Base-by-base conservation (phyloP, 2,888 invertebrate species). In the Serrognathus titanus region DNA sequence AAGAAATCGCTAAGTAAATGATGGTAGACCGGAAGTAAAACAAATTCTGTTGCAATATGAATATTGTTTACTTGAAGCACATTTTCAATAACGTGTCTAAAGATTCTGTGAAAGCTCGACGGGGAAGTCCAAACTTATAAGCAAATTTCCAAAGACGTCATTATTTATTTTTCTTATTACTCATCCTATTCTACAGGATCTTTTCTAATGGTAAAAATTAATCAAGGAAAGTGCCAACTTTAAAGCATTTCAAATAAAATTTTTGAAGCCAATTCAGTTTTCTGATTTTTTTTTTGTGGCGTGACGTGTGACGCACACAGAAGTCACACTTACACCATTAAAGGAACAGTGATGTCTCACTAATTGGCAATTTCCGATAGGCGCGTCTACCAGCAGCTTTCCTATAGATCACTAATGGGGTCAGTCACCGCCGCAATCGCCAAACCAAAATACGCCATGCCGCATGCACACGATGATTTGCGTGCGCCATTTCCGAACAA, bases 361-460 rank as follows among this genome's bases (percentile, higher is more conserved):
- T 70, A 71, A 71, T 70, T 71, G 69, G 67, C 69, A 71, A 71
- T 71, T 70, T 71, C 70, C 70, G 68, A 70, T 70, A 69, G 70
- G 70, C 67, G 69, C 68, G 69, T 67, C 69, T 68, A 69, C 70
- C 68, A 66, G 66, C 63, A 61, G 60, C 61, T 59, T 16, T 63
- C 63, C 58, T 61, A 60, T 59, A 58, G 58, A 60, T 61, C 57
- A 58, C 60, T 68, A 67, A 66, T 57, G 64, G 63, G 68, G 68
- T 66, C 67, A 67, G 51, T 65, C 66, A 66, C 62, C 62, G 63
- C 24, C 24, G 55, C 50, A 53, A 43, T 43, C 43, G 20, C 20
- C 43, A 16, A 43, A 43, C 12, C 12, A 43, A 43, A 43, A 11
- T 10, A 43, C 43, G 43, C 20, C 43, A 43, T 43, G 43, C 43